Conservation (phyloP, 2,797 vertebrate species). For the Periparus ater region DNA sequence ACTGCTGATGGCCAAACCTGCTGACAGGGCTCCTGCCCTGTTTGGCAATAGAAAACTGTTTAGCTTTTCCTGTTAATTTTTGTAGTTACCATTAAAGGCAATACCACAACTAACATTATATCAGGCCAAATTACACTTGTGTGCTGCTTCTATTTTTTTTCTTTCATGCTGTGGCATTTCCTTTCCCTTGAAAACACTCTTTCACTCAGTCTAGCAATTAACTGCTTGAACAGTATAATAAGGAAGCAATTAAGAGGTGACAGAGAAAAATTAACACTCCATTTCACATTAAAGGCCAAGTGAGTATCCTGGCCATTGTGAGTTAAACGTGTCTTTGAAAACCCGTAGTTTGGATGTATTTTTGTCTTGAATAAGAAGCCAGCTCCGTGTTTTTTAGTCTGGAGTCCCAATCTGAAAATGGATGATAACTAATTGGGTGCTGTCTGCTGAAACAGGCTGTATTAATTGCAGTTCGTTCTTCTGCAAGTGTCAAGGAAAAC, state of each 20-base stretch:
- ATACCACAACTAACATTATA: slow-evolving; percentile 70
- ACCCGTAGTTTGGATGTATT: slow-evolving; percentile 81
- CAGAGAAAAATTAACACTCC: slow-evolving; percentile 86
- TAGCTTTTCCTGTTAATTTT: slow-evolving; percentile 74
- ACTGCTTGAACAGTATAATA: slow-evolving; percentile 87
- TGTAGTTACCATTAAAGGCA: slow-evolving; percentile 75
- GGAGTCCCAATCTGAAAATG: slow-evolving; percentile 79
- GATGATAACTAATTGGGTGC: slow-evolving; percentile 83
- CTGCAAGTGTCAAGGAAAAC: slow-evolving; percentile 81
- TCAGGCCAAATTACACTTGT: slow-evolving; percentile 76
- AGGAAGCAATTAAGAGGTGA: slow-evolving; percentile 86
- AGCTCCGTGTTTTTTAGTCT: slow-evolving; percentile 76
- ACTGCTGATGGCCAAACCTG: not conserved
- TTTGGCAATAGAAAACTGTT: slow-evolving; percentile 64
- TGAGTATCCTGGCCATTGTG: slow-evolving; percentile 82
- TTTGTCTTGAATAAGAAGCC: slow-evolving; percentile 79
- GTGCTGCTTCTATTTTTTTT: slow-evolving; percentile 73
- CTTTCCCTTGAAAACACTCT: slow-evolving; percentile 83
- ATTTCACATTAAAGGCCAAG: slow-evolving; percentile 87
- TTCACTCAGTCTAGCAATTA: slow-evolving; percentile 86
- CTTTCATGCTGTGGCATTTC: slow-evolving; percentile 83
- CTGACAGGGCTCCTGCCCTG: not conserved
- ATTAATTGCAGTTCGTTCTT: slow-evolving; percentile 83
- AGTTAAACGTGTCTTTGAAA: slow-evolving; percentile 83
- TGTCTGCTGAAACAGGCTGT: slow-evolving; percentile 79